Base-by-base conservation (phyloP, 2,888 invertebrate genomes). In the Psylliodes chrysocephalus region DNA sequence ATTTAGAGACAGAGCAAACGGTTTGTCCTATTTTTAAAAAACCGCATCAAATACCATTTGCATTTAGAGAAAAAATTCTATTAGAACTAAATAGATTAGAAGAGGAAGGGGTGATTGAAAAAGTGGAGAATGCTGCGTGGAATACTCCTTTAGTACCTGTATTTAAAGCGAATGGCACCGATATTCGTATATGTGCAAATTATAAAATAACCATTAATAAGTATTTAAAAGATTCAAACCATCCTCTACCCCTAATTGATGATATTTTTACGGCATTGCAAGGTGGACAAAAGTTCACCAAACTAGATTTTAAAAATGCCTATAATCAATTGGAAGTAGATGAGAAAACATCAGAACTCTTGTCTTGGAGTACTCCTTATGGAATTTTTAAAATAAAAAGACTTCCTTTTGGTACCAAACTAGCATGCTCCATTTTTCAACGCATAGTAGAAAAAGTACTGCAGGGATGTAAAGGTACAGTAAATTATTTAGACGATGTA, bases 401-500 rank as follows among this genome's bases (percentile, higher is more conserved):
- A n/a, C n/a, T n/a, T n/a, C n/a, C n/a, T n/a, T n/a, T n/a, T n/a
- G n/a, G n/a, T n/a, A n/a, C n/a, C n/a, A n/a, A n/a, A n/a, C n/a
- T n/a, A n/a, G n/a, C n/a, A n/a, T n/a, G n/a, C n/a, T n/a, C n/a
- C n/a, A n/a, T n/a, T n/a, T n/a, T n/a, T n/a, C n/a, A n/a, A n/a
- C n/a, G n/a, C n/a, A n/a, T n/a, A n/a, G n/a, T n/a, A n/a, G n/a
- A n/a, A n/a, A n/a, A n/a, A n/a, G n/a, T n/a, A n/a, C n/a, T n/a
- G n/a, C n/a, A n/a, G n/a, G n/a, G n/a, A n/a, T n/a, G n/a, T n/a
- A n/a, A n/a, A n/a, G n/a, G n/a, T n/a, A n/a, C n/a, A n/a, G n/a
- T n/a, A n/a, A n/a, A n/a, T n/a, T n/a, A 62, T 53, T 54, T 71
- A 44, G 70, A 70, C 42, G 69, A 70, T 15, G 60, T 71, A 42